Evolutionary conservation across 2,113 vertebrate genomes (phyloP).

Genomic region (Micronycteris hirsuta): DNA sequence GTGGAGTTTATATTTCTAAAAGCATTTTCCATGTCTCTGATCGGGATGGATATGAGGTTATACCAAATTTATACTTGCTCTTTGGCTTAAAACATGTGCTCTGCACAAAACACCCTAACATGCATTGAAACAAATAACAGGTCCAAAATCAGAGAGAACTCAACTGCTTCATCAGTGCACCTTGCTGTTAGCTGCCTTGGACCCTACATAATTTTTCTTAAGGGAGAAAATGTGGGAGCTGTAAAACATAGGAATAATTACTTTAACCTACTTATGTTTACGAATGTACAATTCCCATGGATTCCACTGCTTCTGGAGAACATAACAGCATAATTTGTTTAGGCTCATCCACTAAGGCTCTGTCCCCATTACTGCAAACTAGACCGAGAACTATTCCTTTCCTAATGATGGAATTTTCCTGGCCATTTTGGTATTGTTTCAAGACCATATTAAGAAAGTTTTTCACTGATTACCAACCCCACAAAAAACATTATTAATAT

Average conservation of each 20-base stretch:
- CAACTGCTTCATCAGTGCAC: constrained; percentile 43
- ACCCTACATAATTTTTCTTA: constrained; percentile 62
- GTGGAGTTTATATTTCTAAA: constrained; percentile 51
- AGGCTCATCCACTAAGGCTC: constrained; percentile 28
- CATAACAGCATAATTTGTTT: constrained; percentile 64
- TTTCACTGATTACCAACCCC: neutral
- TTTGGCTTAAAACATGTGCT: constrained; percentile 14
- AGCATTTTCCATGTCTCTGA: constrained; percentile 29
- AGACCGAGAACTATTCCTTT: neutral
- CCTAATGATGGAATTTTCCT: neutral
- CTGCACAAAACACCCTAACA: neutral
- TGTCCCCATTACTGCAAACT: constrained; percentile 53
- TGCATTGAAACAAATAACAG: constrained; percentile 22
- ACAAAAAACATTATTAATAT: constrained; percentile 1
- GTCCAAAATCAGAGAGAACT: constrained; percentile 10
- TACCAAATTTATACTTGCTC: constrained; percentile 22
- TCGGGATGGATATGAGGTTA: neutral
- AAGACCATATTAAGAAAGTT: neutral
- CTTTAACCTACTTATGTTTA: constrained; percentile 70
- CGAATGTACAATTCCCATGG: constrained; percentile 43
- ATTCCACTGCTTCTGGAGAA: constrained; percentile 56
- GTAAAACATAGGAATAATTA: constrained; percentile 68
- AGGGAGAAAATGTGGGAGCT: constrained; percentile 41
- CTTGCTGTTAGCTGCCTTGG: constrained; percentile 42
- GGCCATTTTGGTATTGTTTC: constrained; percentile 34